Evolutionary conservation across 1,140 invertebrate genomes (phyloP).

Genomic region (Wasmannia auropunctata): DNA sequence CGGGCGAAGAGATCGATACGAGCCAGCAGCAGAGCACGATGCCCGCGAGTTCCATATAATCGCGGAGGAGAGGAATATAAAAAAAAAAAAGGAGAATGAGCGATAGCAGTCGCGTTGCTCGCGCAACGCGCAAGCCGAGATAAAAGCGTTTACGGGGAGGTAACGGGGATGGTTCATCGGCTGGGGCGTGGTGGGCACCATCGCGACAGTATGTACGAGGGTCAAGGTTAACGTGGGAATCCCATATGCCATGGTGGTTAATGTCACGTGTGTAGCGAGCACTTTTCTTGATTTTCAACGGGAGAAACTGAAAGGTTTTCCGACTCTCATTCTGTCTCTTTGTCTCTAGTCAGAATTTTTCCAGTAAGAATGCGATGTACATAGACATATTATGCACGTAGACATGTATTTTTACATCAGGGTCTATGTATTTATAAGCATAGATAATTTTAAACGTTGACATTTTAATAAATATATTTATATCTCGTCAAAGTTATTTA

Average conservation of each 20-base stretch:
- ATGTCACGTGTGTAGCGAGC: not conserved
- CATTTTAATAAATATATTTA: not conserved
- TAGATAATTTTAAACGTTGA: not conserved
- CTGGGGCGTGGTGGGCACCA: constrained; percentile 62
- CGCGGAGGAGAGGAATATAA: constrained; percentile 14
- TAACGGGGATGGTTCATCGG: constrained; percentile 42
- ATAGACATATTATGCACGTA: too few species aligned
- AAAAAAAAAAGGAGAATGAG: not conserved
- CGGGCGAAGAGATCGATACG: constrained; percentile 52
- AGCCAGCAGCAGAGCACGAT: constrained; percentile 44
- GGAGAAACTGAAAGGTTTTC: not conserved
- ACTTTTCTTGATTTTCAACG: not conserved
- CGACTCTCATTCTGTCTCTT: not conserved
- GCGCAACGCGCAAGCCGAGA: constrained; percentile 35
- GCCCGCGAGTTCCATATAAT: constrained; percentile 57
- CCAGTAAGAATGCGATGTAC: not conserved
- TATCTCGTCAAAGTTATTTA: not conserved
- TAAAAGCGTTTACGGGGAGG: constrained; percentile 40
- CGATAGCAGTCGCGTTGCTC: constrained; percentile 15
- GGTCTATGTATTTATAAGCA: not conserved
- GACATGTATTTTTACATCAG: not conserved
- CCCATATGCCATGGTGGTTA: constrained; percentile 51
- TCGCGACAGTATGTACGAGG: constrained; percentile 50
- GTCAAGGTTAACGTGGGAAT: constrained; percentile 70
- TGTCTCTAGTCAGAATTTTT: not conserved